Conservation (phyloP, 2,113 vertebrate genomes). For the Odontesthes bonariensis region DNA sequence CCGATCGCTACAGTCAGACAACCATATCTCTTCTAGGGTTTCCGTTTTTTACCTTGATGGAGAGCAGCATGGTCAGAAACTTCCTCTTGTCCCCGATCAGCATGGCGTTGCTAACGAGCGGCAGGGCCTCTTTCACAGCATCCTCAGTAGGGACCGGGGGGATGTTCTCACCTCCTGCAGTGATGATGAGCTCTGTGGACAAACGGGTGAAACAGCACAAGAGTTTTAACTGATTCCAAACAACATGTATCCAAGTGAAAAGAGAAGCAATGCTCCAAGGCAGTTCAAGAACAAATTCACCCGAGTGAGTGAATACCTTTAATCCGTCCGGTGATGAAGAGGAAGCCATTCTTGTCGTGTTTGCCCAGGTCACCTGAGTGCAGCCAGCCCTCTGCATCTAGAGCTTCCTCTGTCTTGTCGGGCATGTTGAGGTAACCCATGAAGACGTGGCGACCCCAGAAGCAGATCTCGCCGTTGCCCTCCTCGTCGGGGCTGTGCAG, state of each 20-base stretch:
- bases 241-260: background rate
- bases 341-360: constrained; percentile 85
- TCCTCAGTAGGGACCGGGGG: constrained; percentile 90
- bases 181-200: constrained; percentile 92
- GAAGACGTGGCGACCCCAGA: constrained; percentile 93
- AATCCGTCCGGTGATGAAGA: constrained; percentile 92
- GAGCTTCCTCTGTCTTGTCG: constrained; percentile 85
- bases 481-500: constrained; percentile 82
- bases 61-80: constrained; percentile 91
- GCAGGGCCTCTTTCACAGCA: constrained; percentile 87
- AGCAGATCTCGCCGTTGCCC: constrained; percentile 89
- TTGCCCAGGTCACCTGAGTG: constrained; percentile 93
- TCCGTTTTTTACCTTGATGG: constrained; percentile 85
- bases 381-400: constrained; percentile 91
- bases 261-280: background rate
- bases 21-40: background rate
- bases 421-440: constrained; percentile 94
- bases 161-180: constrained; percentile 91
- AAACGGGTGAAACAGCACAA: background rate
- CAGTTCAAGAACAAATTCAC: background rate
- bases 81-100: constrained; percentile 92
- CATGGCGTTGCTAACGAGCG: constrained; percentile 92
- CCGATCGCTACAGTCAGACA: background rate
- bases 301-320: constrained; percentile 84
- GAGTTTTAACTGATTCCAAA: too few relatives aligned